phyloP scores from a whole-genome alignment of 2,797 vertebrate species.

The Cossypha caffra region DNA sequence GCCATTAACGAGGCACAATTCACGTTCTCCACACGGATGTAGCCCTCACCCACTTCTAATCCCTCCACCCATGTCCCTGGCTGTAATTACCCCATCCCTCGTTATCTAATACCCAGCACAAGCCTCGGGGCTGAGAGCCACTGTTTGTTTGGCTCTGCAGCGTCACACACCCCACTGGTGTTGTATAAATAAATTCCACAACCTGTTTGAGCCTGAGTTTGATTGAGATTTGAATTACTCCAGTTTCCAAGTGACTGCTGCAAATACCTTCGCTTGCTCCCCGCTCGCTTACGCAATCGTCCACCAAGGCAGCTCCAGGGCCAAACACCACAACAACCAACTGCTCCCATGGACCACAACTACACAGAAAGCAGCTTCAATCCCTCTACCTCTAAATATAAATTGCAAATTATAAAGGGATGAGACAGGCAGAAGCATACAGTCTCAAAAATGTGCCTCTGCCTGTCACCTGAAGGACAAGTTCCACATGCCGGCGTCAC shows the following conservation, averaged over 20 bases:
- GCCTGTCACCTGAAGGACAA: not conserved
- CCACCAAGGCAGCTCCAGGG: not conserved
- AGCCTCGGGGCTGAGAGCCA: slow-evolving; percentile 28
- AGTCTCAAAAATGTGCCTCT: not conserved
- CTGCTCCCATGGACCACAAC: not conserved
- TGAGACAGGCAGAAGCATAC: not conserved
- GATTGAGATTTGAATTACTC: not conserved
- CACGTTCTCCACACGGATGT: not conserved
- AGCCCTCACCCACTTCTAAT: not conserved
- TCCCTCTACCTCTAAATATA: not conserved
- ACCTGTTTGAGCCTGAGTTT: slow-evolving; percentile 51
- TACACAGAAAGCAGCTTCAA: not conserved
- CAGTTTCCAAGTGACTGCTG: not conserved
- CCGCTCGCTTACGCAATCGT: not conserved
- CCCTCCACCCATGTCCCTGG: slow-evolving; percentile 37
- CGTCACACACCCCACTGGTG: slow-evolving; percentile 4
- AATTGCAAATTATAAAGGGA: not conserved
- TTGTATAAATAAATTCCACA: slow-evolving; percentile 59
- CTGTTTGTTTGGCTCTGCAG: slow-evolving; percentile 2
- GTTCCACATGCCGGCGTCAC: rapidly evolving
- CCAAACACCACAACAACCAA: not conserved
- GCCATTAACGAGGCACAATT: not conserved
- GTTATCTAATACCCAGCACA: not conserved
- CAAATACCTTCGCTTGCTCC: not conserved
- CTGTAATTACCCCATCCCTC: not conserved